Evolutionary conservation across 2,797 vertebrate species (phyloP).

Genomic region (Denticeps clupeoides): DNA sequence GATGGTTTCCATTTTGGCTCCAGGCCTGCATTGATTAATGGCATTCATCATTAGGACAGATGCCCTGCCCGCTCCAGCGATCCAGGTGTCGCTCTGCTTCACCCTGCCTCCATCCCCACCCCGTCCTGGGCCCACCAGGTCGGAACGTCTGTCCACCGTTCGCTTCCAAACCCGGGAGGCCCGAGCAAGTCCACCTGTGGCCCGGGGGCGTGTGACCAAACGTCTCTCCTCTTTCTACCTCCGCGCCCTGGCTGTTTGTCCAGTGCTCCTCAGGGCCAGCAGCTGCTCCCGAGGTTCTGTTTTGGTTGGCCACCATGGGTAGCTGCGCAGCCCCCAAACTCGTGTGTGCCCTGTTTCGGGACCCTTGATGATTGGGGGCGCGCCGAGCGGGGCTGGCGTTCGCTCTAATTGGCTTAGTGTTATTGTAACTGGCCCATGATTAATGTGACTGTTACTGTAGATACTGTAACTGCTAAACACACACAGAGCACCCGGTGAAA

Average conservation of each 20-base stretch:
- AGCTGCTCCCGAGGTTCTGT: conserved; percentile 22
- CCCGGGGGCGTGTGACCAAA: too few species aligned
- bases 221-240: conserved; percentile 25
- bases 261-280: not conserved
- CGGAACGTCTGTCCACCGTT: not conserved
- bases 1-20: conserved; percentile 26
- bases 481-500: too few species aligned
- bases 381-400: conserved; percentile 4
- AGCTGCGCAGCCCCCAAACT: conserved; percentile 32
- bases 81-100: conserved; percentile 25
- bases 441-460: conserved; percentile 30
- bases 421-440: conserved; percentile 32
- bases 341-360: conserved; percentile 12
- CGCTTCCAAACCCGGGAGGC: too few species aligned
- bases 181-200: conserved; percentile 45
- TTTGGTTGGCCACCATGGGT: conserved; percentile 42
- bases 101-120: not conserved
- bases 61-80: conserved; percentile 5
- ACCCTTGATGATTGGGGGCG: conserved; percentile 13
- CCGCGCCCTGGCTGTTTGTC: conserved; percentile 18
- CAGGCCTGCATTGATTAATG: conserved; percentile 22
- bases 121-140: not conserved
- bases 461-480: too few species aligned
- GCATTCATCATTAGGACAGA: conserved; percentile 19
- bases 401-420: conserved; percentile 38